phyloP scores from a whole-genome alignment of 2,797 vertebrate genomes.

The Alfaro cultratus region DNA sequence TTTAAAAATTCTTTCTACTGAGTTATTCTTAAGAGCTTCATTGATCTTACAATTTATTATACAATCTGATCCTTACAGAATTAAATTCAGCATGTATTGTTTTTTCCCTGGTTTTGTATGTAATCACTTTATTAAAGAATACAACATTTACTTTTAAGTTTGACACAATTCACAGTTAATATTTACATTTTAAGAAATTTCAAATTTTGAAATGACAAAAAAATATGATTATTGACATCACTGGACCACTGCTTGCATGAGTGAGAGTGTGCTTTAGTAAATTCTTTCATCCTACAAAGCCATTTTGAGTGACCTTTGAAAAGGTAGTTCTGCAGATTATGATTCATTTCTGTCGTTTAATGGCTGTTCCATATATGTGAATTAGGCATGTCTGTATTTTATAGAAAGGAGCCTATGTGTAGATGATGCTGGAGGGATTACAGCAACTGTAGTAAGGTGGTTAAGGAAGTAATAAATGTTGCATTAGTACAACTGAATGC shows the following conservation, averaged over 20 bases:
- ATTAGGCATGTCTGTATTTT: conserved; percentile 36
- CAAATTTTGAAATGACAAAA: background rate
- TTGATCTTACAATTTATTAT: too few relatives aligned
- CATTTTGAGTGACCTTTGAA: background rate
- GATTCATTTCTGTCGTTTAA: background rate
- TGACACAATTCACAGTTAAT: background rate
- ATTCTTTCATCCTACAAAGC: background rate
- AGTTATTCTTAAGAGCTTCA: background rate
- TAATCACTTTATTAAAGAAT: background rate
- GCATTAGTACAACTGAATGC: conserved; percentile 37
- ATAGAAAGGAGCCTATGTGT: conserved; percentile 29
- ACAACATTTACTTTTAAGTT: background rate
- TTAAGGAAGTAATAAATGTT: conserved; percentile 47
- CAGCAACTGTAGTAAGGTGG: conserved; percentile 49
- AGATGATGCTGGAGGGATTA: conserved; percentile 26
- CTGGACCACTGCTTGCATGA: background rate
- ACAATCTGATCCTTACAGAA: too few relatives aligned
- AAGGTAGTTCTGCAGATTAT: background rate
- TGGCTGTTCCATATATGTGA: conserved; percentile 14
- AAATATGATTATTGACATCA: background rate
- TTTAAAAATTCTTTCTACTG: background rate
- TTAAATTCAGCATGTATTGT: background rate
- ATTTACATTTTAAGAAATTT: background rate
- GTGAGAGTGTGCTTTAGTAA: background rate
- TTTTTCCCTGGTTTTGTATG: background rate